Percentiles rank a stretch among this genome's conserved stretches.
Conservation (phyloP, 2,888 invertebrate genomes). For the Xestobium rufovillosum region DNA sequence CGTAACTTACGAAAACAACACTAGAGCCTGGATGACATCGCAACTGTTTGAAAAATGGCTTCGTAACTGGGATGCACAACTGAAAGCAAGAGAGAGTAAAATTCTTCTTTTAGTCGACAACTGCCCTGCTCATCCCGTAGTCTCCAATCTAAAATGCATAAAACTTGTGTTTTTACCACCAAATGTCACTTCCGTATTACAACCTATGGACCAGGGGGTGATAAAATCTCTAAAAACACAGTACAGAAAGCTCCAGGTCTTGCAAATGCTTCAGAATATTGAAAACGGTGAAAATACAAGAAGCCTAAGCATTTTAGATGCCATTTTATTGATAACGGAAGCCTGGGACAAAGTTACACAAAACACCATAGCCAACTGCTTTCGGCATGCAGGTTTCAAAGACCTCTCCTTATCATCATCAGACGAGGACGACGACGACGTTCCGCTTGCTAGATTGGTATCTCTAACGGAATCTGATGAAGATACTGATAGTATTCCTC, state of each 20-base stretch:
- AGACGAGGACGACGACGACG: constrained; percentile 20
- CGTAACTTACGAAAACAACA: constrained; percentile 18
- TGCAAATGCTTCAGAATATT: constrained; percentile 9
- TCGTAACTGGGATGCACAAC: constrained; percentile 20
- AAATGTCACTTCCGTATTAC: constrained; percentile 17
- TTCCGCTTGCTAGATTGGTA: constrained; percentile 24
- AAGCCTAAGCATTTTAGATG: constrained; percentile 22
- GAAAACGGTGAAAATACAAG: constrained; percentile 10
- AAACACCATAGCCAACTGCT: constrained; percentile 26
- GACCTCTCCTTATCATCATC: constrained; percentile 14
- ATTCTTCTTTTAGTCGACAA: constrained; percentile 19
- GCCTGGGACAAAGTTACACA: constrained; percentile 27
- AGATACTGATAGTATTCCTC: constrained; percentile 24
- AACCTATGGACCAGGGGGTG: constrained; percentile 17
- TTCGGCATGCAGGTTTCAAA: constrained; percentile 29
- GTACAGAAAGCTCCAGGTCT: constrained; percentile 11
- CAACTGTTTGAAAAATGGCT: constrained; percentile 18
- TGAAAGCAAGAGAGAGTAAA: constrained; percentile 23
- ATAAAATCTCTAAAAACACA: constrained; percentile 17
- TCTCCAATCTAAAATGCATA: constrained; percentile 16
- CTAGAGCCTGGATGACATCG: constrained; percentile 19
- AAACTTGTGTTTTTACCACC: constrained; percentile 19
- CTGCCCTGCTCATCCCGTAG: constrained; percentile 19
- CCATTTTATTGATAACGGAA: constrained; percentile 28
- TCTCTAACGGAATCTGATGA: constrained; percentile 22